Evolutionary conservation across 2,113 vertebrate genomes (phyloP).

Genomic region (Anser brachyrhynchus): DNA sequence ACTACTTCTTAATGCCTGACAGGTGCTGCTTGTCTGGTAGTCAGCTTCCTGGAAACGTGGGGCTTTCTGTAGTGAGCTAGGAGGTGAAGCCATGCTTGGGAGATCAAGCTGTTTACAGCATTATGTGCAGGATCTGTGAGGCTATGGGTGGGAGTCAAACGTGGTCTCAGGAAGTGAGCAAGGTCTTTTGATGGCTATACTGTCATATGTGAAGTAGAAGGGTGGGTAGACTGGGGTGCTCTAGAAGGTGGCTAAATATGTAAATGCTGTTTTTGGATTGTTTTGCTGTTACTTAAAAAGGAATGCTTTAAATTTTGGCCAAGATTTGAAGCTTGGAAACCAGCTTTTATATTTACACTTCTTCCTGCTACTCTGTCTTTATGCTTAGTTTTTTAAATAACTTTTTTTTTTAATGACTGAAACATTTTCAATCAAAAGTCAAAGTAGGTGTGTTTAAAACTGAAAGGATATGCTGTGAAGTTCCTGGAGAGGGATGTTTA

Average conservation of each 20-base stretch:
- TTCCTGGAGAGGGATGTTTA: neutral
- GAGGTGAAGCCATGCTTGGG: neutral
- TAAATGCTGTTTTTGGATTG: neutral
- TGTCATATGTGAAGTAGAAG: neutral
- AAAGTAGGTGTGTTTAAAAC: neutral
- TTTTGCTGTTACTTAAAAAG: neutral
- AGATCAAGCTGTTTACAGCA: neutral
- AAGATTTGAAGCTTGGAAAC: neutral
- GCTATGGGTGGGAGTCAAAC: neutral
- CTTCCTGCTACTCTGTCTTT: neutral
- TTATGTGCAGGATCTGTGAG: neutral
- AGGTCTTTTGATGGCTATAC: neutral
- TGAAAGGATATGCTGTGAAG: neutral
- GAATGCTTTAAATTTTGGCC: constrained; percentile 36
- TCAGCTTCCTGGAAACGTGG: neutral
- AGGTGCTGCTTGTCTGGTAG: neutral
- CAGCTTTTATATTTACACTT: neutral
- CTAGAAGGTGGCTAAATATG: neutral
- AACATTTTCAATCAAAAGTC: neutral
- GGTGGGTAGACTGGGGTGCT: neutral
- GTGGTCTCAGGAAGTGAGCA: neutral
- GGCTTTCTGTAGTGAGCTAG: neutral
- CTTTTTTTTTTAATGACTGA: too few relatives aligned
- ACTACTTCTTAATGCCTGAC: neutral
- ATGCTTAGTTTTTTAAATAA: neutral